Evolutionary conservation across 2,888 invertebrate genomes (phyloP), one percentile per base, ranked within the genome.

Genomic region (Heteromyza rotundicornis): DNA sequence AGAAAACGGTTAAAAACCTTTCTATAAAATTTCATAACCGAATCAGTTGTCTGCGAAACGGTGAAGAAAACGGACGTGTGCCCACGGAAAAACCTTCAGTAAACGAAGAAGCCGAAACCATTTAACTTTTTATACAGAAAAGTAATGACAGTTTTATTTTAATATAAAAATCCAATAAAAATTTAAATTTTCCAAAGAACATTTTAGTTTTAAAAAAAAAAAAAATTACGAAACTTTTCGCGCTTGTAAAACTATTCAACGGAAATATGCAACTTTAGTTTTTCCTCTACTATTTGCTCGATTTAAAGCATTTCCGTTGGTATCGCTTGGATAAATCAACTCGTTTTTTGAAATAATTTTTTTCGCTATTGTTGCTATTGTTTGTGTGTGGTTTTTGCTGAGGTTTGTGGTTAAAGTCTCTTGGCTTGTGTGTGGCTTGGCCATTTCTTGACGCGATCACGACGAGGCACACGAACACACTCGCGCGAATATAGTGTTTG

Each of bases 41-140:
- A 73, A 70, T 80, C 74, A 79, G 79, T 79, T 79, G 79, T 75
- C 75, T 79, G 73, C 72, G 75, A 74, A 78, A 69, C 80, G 77
- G 74, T 76, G 74, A 70, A 69, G 71, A 73, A 73, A 72, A 72
- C 77, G 71, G 77, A 72, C 78, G 80, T 79, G n/a, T n/a, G 63
- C 64, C 64, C 72, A 69, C 75, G 76, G 75, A 74, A 75, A 62
- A 62, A n/a, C n/a, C n/a, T n/a, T n/a, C n/a, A n/a, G n/a, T n/a
- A n/a, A n/a, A n/a, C n/a, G n/a, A n/a, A n/a, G n/a, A n/a, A n/a
- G n/a, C n/a, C n/a, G n/a, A n/a, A n/a, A n/a, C n/a, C n/a, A n/a
- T n/a, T n/a, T n/a, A n/a, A n/a, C n/a, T n/a, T n/a, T n/a, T n/a
- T n/a, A n/a, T n/a, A n/a, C n/a, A n/a, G n/a, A n/a, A n/a, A n/a